Conservation (phyloP, 2,797 vertebrate genomes). For the Varecia variegata region DNA sequence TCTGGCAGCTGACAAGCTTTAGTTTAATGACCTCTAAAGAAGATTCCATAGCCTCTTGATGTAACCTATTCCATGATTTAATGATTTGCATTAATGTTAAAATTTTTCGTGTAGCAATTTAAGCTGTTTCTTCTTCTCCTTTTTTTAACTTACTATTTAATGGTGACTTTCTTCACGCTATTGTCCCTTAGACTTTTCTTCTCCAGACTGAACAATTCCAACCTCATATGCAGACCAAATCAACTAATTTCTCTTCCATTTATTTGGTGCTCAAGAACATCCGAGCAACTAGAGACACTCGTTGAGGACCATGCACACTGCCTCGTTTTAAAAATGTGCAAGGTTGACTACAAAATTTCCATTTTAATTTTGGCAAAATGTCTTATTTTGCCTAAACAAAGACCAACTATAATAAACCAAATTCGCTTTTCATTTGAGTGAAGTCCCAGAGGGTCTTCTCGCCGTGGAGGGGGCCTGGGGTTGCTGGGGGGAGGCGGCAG, state of each 20-base stretch:
- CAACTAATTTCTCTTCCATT: not conserved
- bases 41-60: not conserved
- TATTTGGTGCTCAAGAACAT: not conserved
- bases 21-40: not conserved
- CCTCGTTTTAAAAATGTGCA: not conserved
- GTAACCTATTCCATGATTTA: not conserved
- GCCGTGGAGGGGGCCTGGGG: too few relatives aligned
- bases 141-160: not conserved
- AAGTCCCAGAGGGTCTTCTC: not conserved
- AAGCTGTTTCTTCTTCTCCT: not conserved
- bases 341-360: not conserved
- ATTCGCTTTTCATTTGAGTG: not conserved
- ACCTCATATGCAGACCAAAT: not conserved
- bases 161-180: not conserved
- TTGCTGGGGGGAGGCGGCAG: not conserved
- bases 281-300: not conserved
- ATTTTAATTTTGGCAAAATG: slow-evolving; percentile 15
- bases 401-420: not conserved
- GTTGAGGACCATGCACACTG: not conserved
- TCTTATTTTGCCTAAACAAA: not conserved
- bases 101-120: not conserved
- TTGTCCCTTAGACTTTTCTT: not conserved
- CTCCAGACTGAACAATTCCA: not conserved
- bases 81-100: slow-evolving; percentile 1
- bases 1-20: not conserved